A percentile compares a stretch with the other conserved stretches of the same genome.
These are phyloP conservation scores for Sparidentex hasta DNA, from an alignment of 2,797 vertebrate genomes.

Conservation along the genomic window DNA sequence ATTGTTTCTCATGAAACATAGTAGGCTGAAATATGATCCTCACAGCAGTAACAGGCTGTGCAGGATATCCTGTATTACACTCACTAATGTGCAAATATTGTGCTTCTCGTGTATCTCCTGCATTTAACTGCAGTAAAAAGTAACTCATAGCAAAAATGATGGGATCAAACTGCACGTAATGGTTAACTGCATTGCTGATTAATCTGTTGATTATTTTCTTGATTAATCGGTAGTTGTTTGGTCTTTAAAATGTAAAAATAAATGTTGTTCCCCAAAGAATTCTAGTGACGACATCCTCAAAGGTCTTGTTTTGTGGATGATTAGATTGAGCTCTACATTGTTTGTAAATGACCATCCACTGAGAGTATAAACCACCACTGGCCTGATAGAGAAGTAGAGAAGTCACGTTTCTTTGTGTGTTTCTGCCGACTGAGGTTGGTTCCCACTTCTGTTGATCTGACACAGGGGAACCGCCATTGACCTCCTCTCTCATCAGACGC, in stretches of 20 bases:
- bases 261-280: too few relatives aligned
- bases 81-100: background rate
- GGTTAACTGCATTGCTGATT: too few relatives aligned
- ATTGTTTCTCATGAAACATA: conserved; percentile 13
- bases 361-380: background rate
- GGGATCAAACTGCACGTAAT: background rate
- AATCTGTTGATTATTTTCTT: too few relatives aligned
- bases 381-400: background rate
- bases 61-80: background rate
- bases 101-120: background rate
- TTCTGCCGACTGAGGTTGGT: background rate
- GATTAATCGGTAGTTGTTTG: too few relatives aligned
- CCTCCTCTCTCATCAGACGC: background rate
- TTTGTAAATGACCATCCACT: background rate
- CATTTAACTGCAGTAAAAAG: background rate
- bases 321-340: too few relatives aligned
- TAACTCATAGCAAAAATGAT: background rate
- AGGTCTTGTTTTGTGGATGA: too few relatives aligned
- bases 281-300: too few relatives aligned
- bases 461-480: background rate
- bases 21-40: background rate
- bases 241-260: too few relatives aligned
- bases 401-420: background rate
- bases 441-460: background rate
- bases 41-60: background rate